Conservation (phyloP, 2,797 vertebrate genomes). For the Chiloscyllium punctatum region DNA sequence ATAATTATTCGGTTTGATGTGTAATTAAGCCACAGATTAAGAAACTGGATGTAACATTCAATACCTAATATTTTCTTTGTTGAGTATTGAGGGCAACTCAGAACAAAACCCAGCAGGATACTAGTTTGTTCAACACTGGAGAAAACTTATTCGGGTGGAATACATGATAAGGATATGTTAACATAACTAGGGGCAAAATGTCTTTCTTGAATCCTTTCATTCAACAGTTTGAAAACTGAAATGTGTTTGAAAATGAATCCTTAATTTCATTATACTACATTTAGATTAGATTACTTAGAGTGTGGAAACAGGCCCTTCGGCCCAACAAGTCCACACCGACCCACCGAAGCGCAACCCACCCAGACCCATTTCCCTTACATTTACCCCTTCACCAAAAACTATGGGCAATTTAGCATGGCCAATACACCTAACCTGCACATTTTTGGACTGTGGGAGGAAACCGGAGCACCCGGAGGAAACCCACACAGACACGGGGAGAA, state of each 20-base stretch:
- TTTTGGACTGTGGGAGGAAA: no score
- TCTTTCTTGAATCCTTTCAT: neutral
- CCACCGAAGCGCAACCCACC: no score
- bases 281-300: no score
- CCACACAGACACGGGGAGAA: no score
- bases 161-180: neutral
- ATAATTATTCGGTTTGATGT: neutral
- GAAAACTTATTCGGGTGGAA: neutral
- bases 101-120: neutral
- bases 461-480: no score
- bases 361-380: no score
- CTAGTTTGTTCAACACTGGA: neutral
- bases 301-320: no score
- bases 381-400: no score
- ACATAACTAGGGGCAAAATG: neutral
- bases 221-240: neutral
- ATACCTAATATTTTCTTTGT: neutral
- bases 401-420: no score
- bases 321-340: no score
- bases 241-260: neutral
- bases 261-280: neutral
- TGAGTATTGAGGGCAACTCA: neutral
- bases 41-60: neutral
- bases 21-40: neutral
- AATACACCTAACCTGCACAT: no score